Evolutionary conservation across 1,140 invertebrate species (phyloP), one percentile per base, ranked within the genome.

Genomic region (Drosophila subpulchrella): DNA sequence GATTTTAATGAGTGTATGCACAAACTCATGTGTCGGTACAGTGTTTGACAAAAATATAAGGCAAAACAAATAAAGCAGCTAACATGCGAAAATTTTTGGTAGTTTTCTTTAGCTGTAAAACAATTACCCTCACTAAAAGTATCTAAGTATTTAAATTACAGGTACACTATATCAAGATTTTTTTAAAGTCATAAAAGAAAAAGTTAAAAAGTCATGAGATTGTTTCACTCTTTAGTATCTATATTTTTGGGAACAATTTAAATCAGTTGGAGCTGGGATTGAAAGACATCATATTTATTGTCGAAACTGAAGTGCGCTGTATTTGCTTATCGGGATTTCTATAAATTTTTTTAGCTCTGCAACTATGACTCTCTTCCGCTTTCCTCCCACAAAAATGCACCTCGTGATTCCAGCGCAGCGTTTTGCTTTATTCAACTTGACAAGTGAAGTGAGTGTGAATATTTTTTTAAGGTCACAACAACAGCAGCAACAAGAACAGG

Each of bases 361-460:
- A 39, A 46, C 57, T 70, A 39, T 73, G 8, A n/a, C 12, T 61
- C n/a, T 36, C n/a, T 51, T 42, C 17, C 53, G 39, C 60, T 32
- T 46, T 53, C 56, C 65, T 7, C 17, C 34, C 42, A 36, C 55
- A 34, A 36, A 59, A 53, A 44, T 17, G 6, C 53, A 20, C 41
- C 15, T 46, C 44, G 41, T 32, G 51, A 57, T 71, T 71, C 17
- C 30, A 41, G 67, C 51, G 48, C 48, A 53, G 46, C 59, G 61
- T 67, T 78, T 57, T 65, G 70, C 78, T 79, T 83, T 78, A 88
- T 83, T 83, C 83, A 88, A 86, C 83, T 86, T 79, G 83, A 86
- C 83, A 88, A 79, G 83, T 86, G 83, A 86, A 86, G 83, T 86
- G 83, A 79, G 83, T 88, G 83, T 86, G 84, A 86, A 88, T 83